phyloP scores from a whole-genome alignment of 2,888 invertebrate species.

The Pristionchus mayeri region DNA sequence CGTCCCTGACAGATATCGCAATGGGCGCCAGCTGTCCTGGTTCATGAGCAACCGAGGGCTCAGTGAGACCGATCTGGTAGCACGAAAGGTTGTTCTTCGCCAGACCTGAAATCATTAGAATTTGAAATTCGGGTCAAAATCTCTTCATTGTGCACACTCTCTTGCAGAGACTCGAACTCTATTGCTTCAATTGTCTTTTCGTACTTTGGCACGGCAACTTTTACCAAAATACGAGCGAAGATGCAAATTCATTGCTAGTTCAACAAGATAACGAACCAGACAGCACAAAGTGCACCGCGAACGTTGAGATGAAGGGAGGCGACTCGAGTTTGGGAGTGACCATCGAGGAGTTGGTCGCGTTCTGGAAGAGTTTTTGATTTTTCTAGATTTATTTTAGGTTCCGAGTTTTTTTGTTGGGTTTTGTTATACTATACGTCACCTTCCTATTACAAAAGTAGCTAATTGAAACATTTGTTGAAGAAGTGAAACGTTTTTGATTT shows the following conservation, averaged over 20 bases:
- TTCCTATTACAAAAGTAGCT: too few species aligned
- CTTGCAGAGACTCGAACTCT: too few species aligned
- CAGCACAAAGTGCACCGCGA: conserved; percentile 59
- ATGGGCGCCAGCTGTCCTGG: conserved; percentile 70
- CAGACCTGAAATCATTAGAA: not conserved
- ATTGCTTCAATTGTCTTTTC: too few species aligned
- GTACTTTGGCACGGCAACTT: too few species aligned
- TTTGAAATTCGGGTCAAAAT: too few species aligned
- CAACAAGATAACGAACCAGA: not conserved
- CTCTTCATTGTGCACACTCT: too few species aligned
- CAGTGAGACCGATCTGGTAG: conserved; percentile 57
- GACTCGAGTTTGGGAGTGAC: not conserved
- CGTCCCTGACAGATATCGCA: conserved; percentile 65
- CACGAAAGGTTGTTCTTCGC: conserved; percentile 7
- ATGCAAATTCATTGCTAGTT: too few species aligned
- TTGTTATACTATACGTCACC: too few species aligned
- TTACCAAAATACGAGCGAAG: too few species aligned
- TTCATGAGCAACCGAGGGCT: conserved; percentile 60
- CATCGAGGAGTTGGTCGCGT: not conserved
- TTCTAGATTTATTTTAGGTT: not conserved
- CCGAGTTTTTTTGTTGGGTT: not conserved
- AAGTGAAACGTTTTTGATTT: too few species aligned
- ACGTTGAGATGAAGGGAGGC: conserved; percentile 51
- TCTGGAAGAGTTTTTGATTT: conserved; percentile 51
- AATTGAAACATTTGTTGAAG: too few species aligned